Conservation (phyloP, 2,888 invertebrate genomes). For the Steinernema hermaphroditum region DNA sequence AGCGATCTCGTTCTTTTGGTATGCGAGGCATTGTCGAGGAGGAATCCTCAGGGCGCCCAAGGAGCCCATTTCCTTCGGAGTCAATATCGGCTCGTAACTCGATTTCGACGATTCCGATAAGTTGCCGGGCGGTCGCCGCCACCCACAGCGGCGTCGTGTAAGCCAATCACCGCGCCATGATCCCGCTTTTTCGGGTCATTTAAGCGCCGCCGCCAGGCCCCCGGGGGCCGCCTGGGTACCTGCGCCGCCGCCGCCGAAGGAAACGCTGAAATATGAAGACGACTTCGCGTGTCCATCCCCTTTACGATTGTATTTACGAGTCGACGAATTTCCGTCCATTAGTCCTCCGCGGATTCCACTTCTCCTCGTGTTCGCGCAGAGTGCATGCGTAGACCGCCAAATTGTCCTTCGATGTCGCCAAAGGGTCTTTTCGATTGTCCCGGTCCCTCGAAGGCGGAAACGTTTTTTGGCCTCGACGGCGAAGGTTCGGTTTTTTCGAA, state of each 20-base stretch:
- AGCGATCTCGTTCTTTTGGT: constrained; percentile 24
- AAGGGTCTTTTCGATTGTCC: no score
- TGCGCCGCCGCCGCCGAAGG: not conserved
- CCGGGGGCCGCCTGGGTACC: not conserved
- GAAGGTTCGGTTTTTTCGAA: no score
- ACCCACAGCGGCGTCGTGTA: not conserved
- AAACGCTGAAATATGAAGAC: constrained; percentile 7
- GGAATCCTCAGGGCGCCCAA: not conserved
- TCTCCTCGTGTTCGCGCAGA: no score
- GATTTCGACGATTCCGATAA: constrained; percentile 10
- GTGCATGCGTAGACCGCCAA: no score
- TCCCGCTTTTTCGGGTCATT: constrained; percentile 18
- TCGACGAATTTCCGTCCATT: constrained; percentile 28
- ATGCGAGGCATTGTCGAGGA: constrained; percentile 25
- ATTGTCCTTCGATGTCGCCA: no score
- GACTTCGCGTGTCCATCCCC: constrained; percentile 22
- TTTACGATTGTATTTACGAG: constrained; percentile 27
- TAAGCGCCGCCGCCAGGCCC: not conserved
- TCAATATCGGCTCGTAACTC: constrained; percentile 25
- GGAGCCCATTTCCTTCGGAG: constrained; percentile 6
- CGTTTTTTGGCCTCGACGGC: no score
- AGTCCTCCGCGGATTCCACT: not conserved
- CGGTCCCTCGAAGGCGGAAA: no score
- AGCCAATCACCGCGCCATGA: constrained; percentile 16
- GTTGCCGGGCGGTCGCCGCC: constrained; percentile 7